Conservation (phyloP, 2,797 vertebrate genomes). For the Eleutherodactylus coqui region DNA sequence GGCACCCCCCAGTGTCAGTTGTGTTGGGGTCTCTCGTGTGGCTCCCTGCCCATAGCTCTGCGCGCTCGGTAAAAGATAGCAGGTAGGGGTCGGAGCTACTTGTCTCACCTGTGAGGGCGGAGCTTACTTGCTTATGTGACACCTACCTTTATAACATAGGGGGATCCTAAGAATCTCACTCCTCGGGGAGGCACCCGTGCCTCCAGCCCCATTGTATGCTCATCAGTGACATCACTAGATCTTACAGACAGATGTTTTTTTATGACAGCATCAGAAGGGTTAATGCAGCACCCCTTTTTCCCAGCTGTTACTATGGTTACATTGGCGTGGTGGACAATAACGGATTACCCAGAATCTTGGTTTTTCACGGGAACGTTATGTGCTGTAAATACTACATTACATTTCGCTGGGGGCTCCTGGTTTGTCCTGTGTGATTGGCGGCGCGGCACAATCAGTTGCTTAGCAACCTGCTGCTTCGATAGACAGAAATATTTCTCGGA, state of each 20-base stretch:
- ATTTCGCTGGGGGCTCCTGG: background rate
- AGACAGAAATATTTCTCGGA: background rate
- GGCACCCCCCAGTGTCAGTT: constrained; percentile 24
- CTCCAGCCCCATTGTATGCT: too few relatives aligned
- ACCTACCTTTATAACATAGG: too few relatives aligned
- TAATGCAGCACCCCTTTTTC: too few relatives aligned
- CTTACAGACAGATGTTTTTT: too few relatives aligned
- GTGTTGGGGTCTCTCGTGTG: background rate
- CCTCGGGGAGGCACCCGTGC: too few relatives aligned
- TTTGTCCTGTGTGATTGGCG: background rate
- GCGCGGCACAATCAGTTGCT: constrained; percentile 13
- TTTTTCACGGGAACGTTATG: too few relatives aligned
- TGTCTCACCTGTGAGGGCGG: background rate
- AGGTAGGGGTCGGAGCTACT: background rate
- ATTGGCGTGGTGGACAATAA: too few relatives aligned
- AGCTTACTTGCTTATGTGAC: too few relatives aligned
- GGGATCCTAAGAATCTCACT: too few relatives aligned
- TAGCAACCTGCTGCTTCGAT: background rate
- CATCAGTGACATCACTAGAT: too few relatives aligned
- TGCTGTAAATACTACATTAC: background rate
- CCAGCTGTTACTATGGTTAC: too few relatives aligned
- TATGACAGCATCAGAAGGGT: background rate
- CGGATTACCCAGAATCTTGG: too few relatives aligned
- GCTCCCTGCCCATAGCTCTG: background rate
- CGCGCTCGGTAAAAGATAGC: background rate